phyloP scores from a whole-genome alignment of 2,113 vertebrate genomes.

The Cyphomyrus plagiostoma region DNA sequence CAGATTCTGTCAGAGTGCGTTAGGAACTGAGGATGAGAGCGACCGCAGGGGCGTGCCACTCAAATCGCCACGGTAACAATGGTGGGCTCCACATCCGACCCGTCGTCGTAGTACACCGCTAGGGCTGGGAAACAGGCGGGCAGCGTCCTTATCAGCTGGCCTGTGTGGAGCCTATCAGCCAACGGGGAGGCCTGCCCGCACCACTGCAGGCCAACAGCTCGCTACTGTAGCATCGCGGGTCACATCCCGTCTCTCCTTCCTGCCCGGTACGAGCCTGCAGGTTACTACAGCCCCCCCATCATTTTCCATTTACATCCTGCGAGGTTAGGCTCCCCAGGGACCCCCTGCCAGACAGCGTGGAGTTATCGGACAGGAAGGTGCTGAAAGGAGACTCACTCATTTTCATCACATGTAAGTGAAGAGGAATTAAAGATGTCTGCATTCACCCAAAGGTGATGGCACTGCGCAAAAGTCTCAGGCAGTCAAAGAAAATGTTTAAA shows the following conservation, averaged over 20 bases:
- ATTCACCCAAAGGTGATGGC: not conserved
- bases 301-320: not conserved
- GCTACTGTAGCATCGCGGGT: not conserved
- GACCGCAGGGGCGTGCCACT: not conserved
- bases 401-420: not conserved
- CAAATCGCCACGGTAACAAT: not conserved
- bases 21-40: not conserved
- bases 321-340: not conserved
- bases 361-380: not conserved
- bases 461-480: not conserved
- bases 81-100: not conserved
- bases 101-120: not conserved
- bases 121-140: not conserved
- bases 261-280: not conserved
- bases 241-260: not conserved
- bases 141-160: not conserved
- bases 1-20: not conserved
- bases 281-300: not conserved
- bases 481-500: not conserved
- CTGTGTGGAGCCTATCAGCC: not conserved
- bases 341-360: not conserved
- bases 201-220: not conserved
- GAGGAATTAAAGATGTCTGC: slow-evolving; percentile 5
- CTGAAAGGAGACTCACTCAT: not conserved
- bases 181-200: not conserved